Conservation (phyloP, 2,797 vertebrate species). For the Phaenicophaeus curvirostris region DNA sequence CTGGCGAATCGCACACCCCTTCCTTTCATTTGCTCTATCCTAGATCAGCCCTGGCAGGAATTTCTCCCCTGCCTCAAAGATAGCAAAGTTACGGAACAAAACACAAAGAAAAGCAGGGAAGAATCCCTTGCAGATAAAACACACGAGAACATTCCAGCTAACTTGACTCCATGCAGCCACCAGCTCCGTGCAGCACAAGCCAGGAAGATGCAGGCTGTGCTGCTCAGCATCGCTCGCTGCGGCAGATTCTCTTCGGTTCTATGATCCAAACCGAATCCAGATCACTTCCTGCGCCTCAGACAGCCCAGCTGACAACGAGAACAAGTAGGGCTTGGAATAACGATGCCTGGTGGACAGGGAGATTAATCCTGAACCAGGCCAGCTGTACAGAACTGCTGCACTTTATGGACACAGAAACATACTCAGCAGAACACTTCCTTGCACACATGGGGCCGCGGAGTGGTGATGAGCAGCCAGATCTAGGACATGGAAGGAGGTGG, state of each 20-base stretch:
- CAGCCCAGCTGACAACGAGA: not conserved
- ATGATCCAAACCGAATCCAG: not conserved
- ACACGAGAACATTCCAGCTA: constrained; percentile 9
- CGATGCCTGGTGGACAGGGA: not conserved
- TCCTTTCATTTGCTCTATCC: not conserved
- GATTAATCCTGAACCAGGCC: constrained; percentile 41
- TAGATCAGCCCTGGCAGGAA: not conserved
- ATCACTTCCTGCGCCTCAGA: not conserved
- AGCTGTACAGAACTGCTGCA: constrained; percentile 13
- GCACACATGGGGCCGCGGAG: constrained; percentile 62
- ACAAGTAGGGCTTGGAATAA: not conserved
- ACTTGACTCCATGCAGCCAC: constrained; percentile 34
- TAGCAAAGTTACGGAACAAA: constrained; percentile 40
- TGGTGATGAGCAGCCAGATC: constrained; percentile 50
- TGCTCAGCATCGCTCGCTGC: constrained; percentile 20
- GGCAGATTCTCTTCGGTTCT: constrained; percentile 33
- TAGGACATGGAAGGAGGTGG: constrained; percentile 34
- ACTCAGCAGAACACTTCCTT: constrained; percentile 63
- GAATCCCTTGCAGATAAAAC: constrained; percentile 43
- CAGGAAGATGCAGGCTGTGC: constrained; percentile 37
- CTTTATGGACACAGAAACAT: constrained; percentile 51
- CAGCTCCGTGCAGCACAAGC: constrained; percentile 52
- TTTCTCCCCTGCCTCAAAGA: constrained; percentile 44
- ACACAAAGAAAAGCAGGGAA: constrained; percentile 58
- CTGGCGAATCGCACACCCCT: not conserved